Conservation (phyloP, 2,113 vertebrate genomes). For the Isurus oxyrinchus region DNA sequence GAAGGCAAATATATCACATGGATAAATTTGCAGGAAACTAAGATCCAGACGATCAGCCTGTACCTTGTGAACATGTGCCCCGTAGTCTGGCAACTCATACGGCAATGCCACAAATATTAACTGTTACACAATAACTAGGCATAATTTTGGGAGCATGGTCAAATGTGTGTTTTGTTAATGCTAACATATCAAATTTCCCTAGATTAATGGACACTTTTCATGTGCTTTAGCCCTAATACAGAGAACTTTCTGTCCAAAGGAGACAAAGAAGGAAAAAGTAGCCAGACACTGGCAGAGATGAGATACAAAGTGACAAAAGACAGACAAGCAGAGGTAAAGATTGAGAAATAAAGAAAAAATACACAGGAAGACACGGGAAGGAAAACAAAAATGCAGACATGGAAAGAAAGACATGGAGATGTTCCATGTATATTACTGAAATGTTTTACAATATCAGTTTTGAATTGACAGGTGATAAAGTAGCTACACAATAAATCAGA, state of each 20-base stretch:
- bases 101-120: background rate
- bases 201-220: background rate
- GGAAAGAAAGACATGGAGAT: background rate
- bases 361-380: background rate
- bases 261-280: background rate
- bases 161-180: background rate
- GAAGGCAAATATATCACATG: background rate
- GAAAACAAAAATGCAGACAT: background rate
- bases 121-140: background rate
- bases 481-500: background rate
- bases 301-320: background rate
- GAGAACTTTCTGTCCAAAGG: background rate
- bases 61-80: background rate
- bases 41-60: background rate
- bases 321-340: background rate
- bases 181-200: background rate
- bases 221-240: background rate
- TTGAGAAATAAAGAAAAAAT: background rate
- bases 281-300: background rate
- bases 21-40: background rate
- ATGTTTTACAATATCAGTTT: background rate
- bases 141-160: background rate
- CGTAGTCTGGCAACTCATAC: background rate
- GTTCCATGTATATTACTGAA: background rate
- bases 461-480: background rate